Conservation (phyloP, 2,797 vertebrate species). For the Delichon dasypus region DNA sequence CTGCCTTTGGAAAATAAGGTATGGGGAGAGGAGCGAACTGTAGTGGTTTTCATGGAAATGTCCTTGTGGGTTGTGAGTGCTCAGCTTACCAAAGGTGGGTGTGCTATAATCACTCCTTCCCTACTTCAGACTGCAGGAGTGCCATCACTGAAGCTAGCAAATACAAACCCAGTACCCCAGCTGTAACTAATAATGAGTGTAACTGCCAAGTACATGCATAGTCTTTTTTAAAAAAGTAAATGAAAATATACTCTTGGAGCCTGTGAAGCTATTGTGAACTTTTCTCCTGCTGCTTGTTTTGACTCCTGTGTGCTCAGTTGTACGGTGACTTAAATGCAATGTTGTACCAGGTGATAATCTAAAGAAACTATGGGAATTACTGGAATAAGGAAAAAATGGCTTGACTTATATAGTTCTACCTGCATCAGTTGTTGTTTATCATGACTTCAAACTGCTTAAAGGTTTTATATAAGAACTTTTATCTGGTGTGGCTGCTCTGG, state of each 20-base stretch:
- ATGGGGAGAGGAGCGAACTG: background rate
- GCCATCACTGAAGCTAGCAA: background rate
- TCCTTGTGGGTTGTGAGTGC: background rate
- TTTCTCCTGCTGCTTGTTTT: background rate
- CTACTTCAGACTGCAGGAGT: background rate
- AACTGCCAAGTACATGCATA: background rate
- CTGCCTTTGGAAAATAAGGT: background rate
- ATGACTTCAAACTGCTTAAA: background rate
- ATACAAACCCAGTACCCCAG: background rate
- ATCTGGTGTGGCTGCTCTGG: background rate
- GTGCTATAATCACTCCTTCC: background rate
- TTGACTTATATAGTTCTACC: background rate
- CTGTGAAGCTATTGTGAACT: background rate
- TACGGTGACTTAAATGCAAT: fast-evolving
- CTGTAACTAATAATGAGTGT: fast-evolving
- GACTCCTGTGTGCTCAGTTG: background rate
- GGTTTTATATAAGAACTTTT: background rate
- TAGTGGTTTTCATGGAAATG: background rate
- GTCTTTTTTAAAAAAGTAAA: background rate
- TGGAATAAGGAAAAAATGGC: background rate
- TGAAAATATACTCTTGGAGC: background rate
- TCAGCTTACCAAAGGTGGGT: background rate
- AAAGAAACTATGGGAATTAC: background rate
- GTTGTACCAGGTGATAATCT: background rate
- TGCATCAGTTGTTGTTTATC: background rate